A percentile compares a stretch with the other conserved stretches of the same genome.
Evolutionary conservation across 2,797 vertebrate genomes (phyloP).

Genomic region (Natrix natrix): DNA sequence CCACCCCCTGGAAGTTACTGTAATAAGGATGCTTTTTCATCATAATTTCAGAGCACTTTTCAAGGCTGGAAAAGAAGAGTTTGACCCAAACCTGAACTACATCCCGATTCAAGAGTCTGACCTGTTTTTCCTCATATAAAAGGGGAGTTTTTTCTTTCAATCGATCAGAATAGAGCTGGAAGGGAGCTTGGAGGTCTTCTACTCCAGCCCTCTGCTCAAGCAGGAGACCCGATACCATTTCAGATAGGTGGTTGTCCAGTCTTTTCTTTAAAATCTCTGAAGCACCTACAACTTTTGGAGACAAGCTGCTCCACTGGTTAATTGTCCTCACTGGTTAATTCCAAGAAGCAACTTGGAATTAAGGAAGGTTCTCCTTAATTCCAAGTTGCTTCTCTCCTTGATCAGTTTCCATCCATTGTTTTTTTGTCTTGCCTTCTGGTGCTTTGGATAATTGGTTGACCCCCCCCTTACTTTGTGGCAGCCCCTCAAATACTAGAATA

Average conservation of each 20-base stretch:
- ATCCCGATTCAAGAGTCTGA: neutral
- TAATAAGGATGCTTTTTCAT: conserved; percentile 66
- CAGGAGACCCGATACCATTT: neutral
- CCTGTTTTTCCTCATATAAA: neutral
- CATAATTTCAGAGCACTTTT: conserved; percentile 65
- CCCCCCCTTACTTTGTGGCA: neutral
- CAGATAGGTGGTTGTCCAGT: neutral
- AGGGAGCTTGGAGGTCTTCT: neutral
- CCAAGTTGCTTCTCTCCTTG: neutral
- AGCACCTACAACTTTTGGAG: neutral
- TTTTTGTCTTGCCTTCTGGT: neutral
- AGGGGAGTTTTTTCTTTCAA: neutral
- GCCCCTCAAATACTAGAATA: neutral
- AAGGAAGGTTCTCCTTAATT: neutral
- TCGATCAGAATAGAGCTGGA: neutral
- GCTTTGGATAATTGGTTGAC: neutral
- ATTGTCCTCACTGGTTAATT: neutral
- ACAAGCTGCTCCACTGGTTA: neutral
- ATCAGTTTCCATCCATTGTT: neutral
- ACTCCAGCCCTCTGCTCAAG: no score
- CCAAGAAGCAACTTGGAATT: no score
- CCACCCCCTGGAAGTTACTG: conserved; percentile 69
- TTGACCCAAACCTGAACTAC: neutral
- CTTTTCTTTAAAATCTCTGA: neutral
- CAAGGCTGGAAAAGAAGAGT: neutral